A percentile compares a stretch with the other conserved stretches of the same genome.
Conservation (phyloP, 1,140 invertebrate genomes). For the Portunus trituberculatus region DNA sequence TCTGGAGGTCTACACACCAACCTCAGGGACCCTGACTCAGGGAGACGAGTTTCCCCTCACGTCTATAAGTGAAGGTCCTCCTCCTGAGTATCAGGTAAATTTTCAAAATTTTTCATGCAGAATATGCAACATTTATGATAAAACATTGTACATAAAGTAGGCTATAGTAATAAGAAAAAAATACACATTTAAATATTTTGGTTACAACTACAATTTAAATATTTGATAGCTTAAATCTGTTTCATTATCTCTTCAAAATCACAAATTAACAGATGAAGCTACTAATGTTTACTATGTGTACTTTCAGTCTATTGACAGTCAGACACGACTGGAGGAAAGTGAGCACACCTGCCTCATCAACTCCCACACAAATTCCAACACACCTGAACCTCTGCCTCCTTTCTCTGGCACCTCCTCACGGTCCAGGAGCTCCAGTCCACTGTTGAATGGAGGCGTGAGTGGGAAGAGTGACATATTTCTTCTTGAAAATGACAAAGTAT, state of each 20-base stretch:
- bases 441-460: constrained; percentile 63
- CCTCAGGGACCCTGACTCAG: neutral
- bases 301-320: constrained; percentile 34
- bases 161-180: too few relatives aligned
- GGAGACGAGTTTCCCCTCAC: constrained; percentile 50
- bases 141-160: neutral
- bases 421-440: constrained; percentile 58
- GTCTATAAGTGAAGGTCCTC: constrained; percentile 28
- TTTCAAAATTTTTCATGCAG: neutral
- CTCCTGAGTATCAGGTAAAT: constrained; percentile 59
- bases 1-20: constrained; percentile 51
- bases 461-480: neutral
- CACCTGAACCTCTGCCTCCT: constrained; percentile 37
- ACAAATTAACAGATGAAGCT: neutral
- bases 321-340: constrained; percentile 45
- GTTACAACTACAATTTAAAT: too few relatives aligned
- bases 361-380: neutral
- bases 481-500: constrained; percentile 32
- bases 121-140: neutral
- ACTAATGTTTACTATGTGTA: too few relatives aligned
- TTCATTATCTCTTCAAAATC: neutral
- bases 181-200: too few relatives aligned
- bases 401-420: neutral
- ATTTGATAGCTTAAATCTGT: neutral
- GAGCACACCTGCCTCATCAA: constrained; percentile 41